A percentile compares a stretch with the other conserved stretches of the same genome.
Conservation (phyloP, 1,140 invertebrate species). For the Drosophila cardini region DNA sequence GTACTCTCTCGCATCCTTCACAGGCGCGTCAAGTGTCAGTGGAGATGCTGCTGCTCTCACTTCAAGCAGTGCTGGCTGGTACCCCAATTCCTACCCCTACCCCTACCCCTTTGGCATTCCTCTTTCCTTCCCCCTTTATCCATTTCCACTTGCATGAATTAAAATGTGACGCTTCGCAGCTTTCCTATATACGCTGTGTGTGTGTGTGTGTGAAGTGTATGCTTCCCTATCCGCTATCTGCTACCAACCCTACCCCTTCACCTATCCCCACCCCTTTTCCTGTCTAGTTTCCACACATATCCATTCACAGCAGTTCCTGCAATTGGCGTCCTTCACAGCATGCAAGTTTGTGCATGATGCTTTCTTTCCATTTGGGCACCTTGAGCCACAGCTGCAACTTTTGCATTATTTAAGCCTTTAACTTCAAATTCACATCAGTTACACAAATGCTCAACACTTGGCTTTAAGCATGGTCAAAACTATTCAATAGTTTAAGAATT, state of each 20-base stretch:
- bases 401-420: constrained; percentile 45
- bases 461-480: not conserved
- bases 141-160: constrained; percentile 65
- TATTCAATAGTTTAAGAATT: too few species aligned
- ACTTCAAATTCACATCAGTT: not conserved
- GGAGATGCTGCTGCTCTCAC: constrained; percentile 16
- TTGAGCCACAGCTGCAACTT: constrained; percentile 25
- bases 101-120: not conserved
- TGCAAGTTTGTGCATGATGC: constrained; percentile 6
- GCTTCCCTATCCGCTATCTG: not conserved
- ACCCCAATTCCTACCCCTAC: not conserved
- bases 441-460: not conserved
- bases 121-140: not conserved
- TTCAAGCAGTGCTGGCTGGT: not conserved
- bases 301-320: not conserved
- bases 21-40: constrained; percentile 58
- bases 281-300: too few species aligned
- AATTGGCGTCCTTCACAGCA: constrained; percentile 20
- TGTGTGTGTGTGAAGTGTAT: constrained; percentile 20
- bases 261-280: not conserved
- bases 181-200: constrained; percentile 3
- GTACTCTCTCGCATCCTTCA: constrained; percentile 58
- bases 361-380: constrained; percentile 31
- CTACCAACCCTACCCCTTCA: not conserved
- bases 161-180: constrained; percentile 55